Evolutionary conservation across 1,140 invertebrate genomes (phyloP).

Genomic region (Agrypnia vestita): DNA sequence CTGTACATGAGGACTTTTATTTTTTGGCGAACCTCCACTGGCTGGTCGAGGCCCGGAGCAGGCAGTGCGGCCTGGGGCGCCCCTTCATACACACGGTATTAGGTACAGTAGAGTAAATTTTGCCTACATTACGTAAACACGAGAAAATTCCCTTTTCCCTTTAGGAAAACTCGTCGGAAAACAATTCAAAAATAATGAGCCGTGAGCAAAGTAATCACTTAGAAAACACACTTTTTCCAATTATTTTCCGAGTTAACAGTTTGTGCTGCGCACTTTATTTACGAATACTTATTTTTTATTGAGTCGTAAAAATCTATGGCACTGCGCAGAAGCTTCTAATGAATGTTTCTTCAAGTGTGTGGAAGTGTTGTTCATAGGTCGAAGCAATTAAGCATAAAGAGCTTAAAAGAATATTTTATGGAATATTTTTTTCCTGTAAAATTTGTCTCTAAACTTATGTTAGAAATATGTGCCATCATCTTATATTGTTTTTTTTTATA

Average conservation of each 20-base stretch:
- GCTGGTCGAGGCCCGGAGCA: too few species aligned
- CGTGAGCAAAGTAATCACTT: constrained; percentile 2
- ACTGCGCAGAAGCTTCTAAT: too few species aligned
- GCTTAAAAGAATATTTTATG: neutral
- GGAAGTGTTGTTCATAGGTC: too few species aligned
- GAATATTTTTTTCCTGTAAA: too few species aligned
- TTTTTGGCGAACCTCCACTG: too few species aligned
- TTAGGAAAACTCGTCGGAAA: constrained; percentile 8
- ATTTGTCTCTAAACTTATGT: too few species aligned
- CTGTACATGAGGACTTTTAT: neutral
- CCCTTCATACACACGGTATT: neutral
- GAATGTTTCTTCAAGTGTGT: too few species aligned
- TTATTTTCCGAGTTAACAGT: constrained; percentile 3
- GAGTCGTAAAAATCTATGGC: too few species aligned
- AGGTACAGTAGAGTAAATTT: constrained; percentile 13
- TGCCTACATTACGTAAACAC: constrained; percentile 21
- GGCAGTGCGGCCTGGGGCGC: neutral
- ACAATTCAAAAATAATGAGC: constrained; percentile 30
- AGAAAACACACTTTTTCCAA: constrained; percentile 15
- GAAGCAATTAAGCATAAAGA: neutral
- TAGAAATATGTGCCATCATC: too few species aligned
- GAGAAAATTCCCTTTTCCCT: constrained; percentile 10
- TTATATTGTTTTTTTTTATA: too few species aligned
- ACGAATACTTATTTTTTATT: too few species aligned
- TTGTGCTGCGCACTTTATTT: neutral